phyloP scores from a whole-genome alignment of 2,888 invertebrate species.

The Horisme vitalbata region DNA sequence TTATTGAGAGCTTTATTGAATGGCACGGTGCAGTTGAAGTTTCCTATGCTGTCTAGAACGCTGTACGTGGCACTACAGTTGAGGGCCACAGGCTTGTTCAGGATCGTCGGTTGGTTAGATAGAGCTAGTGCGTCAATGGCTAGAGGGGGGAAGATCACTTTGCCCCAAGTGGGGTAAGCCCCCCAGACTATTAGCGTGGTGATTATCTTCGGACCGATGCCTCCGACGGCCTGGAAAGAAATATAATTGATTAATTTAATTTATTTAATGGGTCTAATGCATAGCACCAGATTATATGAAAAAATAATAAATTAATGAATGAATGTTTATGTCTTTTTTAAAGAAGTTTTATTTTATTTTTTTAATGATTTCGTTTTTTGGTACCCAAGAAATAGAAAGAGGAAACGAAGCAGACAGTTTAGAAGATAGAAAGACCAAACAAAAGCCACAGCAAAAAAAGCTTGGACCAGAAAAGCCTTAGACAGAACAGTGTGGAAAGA shows the following conservation, averaged over 20 bases:
- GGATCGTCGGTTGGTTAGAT: slow-evolving; percentile 2
- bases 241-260: no score
- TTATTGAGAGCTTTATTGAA: slow-evolving; percentile 27
- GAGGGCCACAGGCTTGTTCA: slow-evolving; percentile 37
- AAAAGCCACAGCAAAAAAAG: no score
- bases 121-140: slow-evolving; percentile 16
- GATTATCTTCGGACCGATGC: slow-evolving; percentile 90
- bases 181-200: slow-evolving; percentile 88
- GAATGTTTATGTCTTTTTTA: neutral
- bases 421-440: no score
- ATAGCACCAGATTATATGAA: no score
- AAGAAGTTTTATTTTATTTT: neutral
- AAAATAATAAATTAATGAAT: no score
- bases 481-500: no score
- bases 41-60: slow-evolving; percentile 27
- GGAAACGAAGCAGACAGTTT: no score
- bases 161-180: slow-evolving; percentile 89
- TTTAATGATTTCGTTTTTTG: no score
- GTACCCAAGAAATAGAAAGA: no score
- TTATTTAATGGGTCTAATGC: no score
- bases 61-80: slow-evolving; percentile 41
- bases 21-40: slow-evolving; percentile 50
- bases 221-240: slow-evolving; percentile 87
- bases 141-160: slow-evolving; percentile 81
- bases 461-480: no score